These are phyloP conservation scores for Megaceryle alcyon DNA, from an alignment of 2,797 vertebrate genomes.

Conservation along the genomic window DNA sequence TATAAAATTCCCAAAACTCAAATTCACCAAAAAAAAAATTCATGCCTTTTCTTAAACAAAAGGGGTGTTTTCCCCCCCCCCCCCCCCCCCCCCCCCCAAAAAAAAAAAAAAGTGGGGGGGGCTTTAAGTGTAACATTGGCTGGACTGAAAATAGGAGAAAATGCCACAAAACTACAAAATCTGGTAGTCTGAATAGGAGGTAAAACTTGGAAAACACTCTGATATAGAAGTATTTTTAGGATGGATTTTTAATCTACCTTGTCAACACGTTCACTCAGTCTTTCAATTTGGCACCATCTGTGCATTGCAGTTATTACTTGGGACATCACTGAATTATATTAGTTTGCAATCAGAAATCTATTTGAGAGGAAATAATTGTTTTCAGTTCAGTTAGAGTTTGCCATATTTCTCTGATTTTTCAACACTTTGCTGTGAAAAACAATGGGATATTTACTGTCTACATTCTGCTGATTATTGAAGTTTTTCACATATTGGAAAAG, in stretches of 20 bases:
- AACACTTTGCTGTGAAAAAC: slow-evolving; percentile 48
- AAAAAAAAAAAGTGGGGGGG: not conserved
- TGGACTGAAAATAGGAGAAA: not conserved
- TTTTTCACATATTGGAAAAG: slow-evolving; percentile 30
- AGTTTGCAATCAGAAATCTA: slow-evolving; percentile 28
- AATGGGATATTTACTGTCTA: slow-evolving; percentile 48
- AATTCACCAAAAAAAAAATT: not conserved
- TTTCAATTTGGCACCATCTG: slow-evolving; percentile 56
- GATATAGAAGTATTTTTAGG: slow-evolving; percentile 7
- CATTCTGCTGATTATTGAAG: slow-evolving; percentile 1
- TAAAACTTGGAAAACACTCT: not conserved
- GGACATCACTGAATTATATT: slow-evolving; percentile 16
- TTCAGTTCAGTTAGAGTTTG: slow-evolving; percentile 4
- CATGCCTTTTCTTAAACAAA: not conserved
- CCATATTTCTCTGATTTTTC: slow-evolving; percentile 13
- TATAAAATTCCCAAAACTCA: no score
- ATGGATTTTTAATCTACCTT: slow-evolving; percentile 42
- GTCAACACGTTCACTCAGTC: slow-evolving; percentile 38
- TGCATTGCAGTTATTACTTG: slow-evolving; percentile 7
- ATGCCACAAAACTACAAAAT: not conserved
- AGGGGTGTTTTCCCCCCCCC: not conserved
- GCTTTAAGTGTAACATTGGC: not conserved
- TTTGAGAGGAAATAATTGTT: slow-evolving; percentile 36
- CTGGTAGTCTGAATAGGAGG: not conserved
- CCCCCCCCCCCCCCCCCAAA: not conserved